These are phyloP conservation scores for Spea multiplicata DNA, from an alignment of 2,113 vertebrate genomes.

Conservation along the genomic window DNA sequence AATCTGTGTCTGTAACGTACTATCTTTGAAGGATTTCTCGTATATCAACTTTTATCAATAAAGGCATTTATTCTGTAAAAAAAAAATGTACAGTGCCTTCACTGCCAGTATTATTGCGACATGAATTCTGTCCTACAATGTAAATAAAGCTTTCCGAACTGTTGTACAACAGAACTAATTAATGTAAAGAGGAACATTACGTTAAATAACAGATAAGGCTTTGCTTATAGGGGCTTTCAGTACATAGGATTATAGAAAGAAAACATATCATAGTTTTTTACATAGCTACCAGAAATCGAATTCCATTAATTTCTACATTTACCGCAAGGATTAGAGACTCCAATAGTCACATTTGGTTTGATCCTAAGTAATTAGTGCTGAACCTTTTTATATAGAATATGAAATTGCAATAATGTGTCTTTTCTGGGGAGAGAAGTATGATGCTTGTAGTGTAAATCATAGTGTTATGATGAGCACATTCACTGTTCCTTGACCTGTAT, in stretches of 20 bases:
- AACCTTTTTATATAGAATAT: conserved; percentile 17
- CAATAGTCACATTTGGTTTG: conserved; percentile 1
- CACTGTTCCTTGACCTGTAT: conserved; percentile 34
- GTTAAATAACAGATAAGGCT: no score
- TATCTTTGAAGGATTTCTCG: conserved; percentile 1
- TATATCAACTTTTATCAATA: not conserved
- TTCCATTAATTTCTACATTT: no score
- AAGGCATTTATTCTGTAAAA: not conserved
- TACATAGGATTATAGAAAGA: no score
- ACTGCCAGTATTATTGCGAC: no score
- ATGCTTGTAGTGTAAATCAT: conserved; percentile 20
- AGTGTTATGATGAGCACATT: conserved; percentile 37
- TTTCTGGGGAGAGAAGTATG: conserved; percentile 39
- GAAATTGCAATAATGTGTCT: conserved; percentile 28
- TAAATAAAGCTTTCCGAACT: no score
- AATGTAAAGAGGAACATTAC: no score
- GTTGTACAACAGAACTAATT: no score
- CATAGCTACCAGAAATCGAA: no score
- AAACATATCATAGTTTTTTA: no score
- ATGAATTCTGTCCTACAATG: no score
- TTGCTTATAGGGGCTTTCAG: no score
- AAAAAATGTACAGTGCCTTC: no score
- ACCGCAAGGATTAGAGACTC: conserved; percentile 3
- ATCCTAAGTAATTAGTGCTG: conserved; percentile 18
- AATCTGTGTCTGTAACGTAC: conserved; percentile 12